phyloP scores from a whole-genome alignment of 2,797 vertebrate species.

The Merluccius polli region DNA sequence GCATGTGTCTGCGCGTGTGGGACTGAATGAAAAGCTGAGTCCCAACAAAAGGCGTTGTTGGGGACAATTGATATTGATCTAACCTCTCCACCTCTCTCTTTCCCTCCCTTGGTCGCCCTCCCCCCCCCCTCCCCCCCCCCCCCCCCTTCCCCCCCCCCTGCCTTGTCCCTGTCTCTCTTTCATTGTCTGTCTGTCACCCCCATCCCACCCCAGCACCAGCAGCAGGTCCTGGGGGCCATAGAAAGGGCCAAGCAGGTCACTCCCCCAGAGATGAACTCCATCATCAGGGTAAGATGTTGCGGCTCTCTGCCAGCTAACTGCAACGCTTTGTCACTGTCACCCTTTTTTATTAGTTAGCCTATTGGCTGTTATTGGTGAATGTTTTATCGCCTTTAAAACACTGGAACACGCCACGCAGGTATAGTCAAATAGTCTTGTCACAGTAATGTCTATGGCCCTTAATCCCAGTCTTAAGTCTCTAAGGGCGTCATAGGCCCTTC shows the following conservation, averaged over 20 bases:
- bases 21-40: constrained; percentile 46
- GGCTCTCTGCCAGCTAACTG: constrained; percentile 5
- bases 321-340: constrained; percentile 28
- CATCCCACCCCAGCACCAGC: constrained; percentile 83
- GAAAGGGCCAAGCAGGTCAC: constrained; percentile 98
- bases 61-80: constrained; percentile 69
- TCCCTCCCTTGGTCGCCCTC: constrained; percentile 31
- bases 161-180: not conserved
- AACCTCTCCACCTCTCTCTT: constrained; percentile 49
- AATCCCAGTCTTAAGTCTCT: constrained; percentile 1
- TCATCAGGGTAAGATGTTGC: constrained; percentile 87
- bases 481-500: not conserved
- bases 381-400: not conserved
- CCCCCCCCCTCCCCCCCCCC: constrained; percentile 28
- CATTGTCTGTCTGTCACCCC: not conserved
- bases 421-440: not conserved
- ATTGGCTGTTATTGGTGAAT: not conserved
- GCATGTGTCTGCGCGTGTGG: constrained; percentile 14
- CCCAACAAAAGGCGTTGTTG: constrained; percentile 31
- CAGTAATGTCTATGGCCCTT: not conserved
- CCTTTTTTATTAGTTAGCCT: not conserved
- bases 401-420: not conserved
- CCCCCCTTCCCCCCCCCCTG: constrained; percentile 15
- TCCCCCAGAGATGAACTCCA: constrained; percentile 96
- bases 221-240: constrained; percentile 96